Base-by-base conservation (phyloP, 2,888 invertebrate species). In the Campoplex nolae region DNA sequence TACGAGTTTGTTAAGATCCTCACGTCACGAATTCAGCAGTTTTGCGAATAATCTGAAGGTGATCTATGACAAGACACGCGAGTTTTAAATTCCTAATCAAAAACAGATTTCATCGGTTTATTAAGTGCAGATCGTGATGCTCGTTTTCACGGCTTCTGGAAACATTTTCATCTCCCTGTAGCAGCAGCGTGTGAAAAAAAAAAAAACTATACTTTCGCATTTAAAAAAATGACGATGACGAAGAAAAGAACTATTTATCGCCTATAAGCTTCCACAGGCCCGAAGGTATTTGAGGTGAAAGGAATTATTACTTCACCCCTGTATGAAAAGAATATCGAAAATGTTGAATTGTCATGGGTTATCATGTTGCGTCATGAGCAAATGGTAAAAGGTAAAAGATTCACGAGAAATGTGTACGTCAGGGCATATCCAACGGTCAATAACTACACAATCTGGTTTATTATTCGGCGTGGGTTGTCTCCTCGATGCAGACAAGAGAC, bases 401-500 rank as follows among this genome's bases (percentile, higher is more conserved):
- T 32, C 18, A 23, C 45, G 58, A 58, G 32, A 71, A 48, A 67
- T 23, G 45, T 68, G 48, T 32, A 71, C 62, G 79, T 80, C 79
- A 62, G 79, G 71, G 58, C 48, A 62, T 23, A 23, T 70, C 42
- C 45, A n/a, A 23, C 62, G 71, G 79, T 71, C 71, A 71, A 80
- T 80, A 35, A 71, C 79, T 62, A 62, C 70, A 71, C 23, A 32
- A 42, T 71, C 32, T 45, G 80, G 56, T 71, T n/a, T 38, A 73
- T 67, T 78, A 83, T 65, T 83, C 54, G 56, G 83, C 78, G 78
- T 78, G 78, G 83, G 83, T 54, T 58, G 77, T 54, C 32, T 48
- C 51, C 28, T 58, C 62, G 75, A 80, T 58, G 68, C 51, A 71
- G 85, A 85, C 65, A 84, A 74, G 42, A 84, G 32, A 23, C 65